Conservation (phyloP, 2,888 invertebrate species). For the Mystacides longicornis region DNA sequence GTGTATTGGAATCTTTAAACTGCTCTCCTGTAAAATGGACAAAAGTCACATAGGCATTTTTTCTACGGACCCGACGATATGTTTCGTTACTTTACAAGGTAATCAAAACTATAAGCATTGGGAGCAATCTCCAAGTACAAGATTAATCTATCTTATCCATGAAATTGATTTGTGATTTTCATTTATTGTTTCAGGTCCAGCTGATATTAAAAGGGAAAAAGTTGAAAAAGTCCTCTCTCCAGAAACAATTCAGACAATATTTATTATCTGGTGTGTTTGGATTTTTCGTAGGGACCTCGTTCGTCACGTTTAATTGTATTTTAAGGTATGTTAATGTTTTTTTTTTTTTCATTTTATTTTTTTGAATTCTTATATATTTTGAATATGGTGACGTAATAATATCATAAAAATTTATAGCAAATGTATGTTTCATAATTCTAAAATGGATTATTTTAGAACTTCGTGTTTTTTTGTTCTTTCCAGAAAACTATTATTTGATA, state of each 20-base stretch:
- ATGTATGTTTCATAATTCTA: neutral
- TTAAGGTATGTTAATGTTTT: slow-evolving; percentile 39
- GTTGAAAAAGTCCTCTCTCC: slow-evolving; percentile 41
- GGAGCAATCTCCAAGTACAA: too few relatives aligned
- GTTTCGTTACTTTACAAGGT: too few relatives aligned
- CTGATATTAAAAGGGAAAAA: slow-evolving; percentile 48
- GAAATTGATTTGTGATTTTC: too few relatives aligned
- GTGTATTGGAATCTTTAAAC: too few relatives aligned
- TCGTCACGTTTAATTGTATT: slow-evolving; percentile 47
- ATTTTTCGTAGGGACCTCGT: slow-evolving; percentile 41
- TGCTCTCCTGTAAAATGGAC: too few relatives aligned
- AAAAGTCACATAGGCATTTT: too few relatives aligned
- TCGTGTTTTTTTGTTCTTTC: slow-evolving; percentile 10
- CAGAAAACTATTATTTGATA: slow-evolving; percentile 42
- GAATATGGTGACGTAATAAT: neutral
- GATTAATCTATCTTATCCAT: too few relatives aligned
- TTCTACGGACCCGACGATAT: too few relatives aligned
- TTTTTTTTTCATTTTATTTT: neutral
- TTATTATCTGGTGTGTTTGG: slow-evolving; percentile 47
- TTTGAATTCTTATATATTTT: neutral
- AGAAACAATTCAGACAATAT: slow-evolving; percentile 43
- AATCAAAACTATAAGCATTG: too few relatives aligned
- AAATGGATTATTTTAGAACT: neutral
- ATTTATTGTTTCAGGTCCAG: slow-evolving; percentile 42
- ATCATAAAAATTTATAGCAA: neutral